Conservation (phyloP, 2,797 vertebrate genomes). For the Intellagama lesueurii region DNA sequence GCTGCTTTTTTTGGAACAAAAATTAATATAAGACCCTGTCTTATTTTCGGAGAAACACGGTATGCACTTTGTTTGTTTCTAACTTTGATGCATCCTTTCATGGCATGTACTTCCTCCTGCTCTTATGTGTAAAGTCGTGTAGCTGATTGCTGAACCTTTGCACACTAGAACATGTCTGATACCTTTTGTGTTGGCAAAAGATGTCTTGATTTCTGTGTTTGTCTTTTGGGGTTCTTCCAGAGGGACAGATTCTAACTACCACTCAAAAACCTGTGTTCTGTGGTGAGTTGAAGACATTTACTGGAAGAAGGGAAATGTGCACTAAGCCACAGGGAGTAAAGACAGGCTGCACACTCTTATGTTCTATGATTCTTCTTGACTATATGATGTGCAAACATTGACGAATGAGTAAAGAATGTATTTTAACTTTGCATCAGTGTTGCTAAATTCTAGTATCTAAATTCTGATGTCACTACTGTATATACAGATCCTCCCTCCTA, state of each 20-base stretch:
- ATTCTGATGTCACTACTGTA: too few species aligned
- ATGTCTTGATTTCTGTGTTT: background rate
- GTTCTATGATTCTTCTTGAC: background rate
- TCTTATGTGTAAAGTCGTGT: background rate
- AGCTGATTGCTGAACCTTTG: background rate
- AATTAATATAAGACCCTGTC: too few species aligned
- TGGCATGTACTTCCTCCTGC: background rate
- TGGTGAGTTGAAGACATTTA: background rate
- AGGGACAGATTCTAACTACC: background rate
- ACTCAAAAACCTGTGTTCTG: background rate
- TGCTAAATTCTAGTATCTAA: background rate
- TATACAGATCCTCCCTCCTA: background rate
- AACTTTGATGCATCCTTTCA: background rate
- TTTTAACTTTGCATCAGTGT: background rate
- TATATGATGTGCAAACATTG: background rate
- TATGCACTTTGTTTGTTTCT: background rate
- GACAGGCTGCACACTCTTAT: background rate
- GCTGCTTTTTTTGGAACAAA: too few species aligned
- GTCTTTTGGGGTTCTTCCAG: background rate
- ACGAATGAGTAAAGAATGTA: background rate
- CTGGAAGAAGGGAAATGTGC: background rate
- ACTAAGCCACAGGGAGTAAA: background rate
- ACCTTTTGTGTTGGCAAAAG: conserved; percentile 6
- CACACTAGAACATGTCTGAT: background rate
- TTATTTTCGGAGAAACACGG: too few species aligned